phyloP scores from a whole-genome alignment of 2,797 vertebrate genomes.

The Paratrypauchen microcephalus region DNA sequence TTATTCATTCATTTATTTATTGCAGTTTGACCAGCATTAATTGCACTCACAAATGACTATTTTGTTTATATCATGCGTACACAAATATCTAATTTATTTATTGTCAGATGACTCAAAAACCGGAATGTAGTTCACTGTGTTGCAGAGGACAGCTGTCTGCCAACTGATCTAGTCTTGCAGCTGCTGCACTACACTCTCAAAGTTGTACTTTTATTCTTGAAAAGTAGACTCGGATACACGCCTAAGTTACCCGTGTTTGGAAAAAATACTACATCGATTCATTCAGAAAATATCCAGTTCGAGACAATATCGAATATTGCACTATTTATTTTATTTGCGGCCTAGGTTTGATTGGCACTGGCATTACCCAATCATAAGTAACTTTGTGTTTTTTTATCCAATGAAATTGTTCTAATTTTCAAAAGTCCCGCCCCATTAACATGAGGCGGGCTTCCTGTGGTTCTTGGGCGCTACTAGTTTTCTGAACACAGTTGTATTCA shows the following conservation, averaged over 20 bases:
- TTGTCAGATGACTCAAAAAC: slow-evolving; percentile 8
- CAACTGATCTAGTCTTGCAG: slow-evolving; percentile 36
- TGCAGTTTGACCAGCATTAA: neutral
- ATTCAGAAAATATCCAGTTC: slow-evolving; percentile 9
- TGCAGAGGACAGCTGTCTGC: slow-evolving; percentile 55
- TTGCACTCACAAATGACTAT: neutral
- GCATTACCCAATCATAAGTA: slow-evolving; percentile 9
- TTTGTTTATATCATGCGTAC: neutral
- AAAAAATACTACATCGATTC: neutral
- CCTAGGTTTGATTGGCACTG: slow-evolving; percentile 11
- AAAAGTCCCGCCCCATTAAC: slow-evolving; percentile 45
- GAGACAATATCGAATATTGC: neutral
- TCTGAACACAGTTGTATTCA: slow-evolving; percentile 1
- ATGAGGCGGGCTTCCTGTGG: slow-evolving; percentile 76
- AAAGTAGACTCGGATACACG: too few relatives aligned
- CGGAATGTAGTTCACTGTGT: slow-evolving; percentile 27
- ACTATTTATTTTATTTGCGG: slow-evolving; percentile 6
- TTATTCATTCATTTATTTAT: too few relatives aligned
- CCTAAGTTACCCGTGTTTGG: neutral
- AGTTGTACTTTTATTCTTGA: neutral
- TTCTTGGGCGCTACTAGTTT: slow-evolving; percentile 49
- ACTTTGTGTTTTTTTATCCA: slow-evolving; percentile 36
- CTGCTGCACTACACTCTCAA: slow-evolving; percentile 34
- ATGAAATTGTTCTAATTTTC: slow-evolving; percentile 37
- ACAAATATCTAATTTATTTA: neutral